Percentiles rank a stretch among this genome's conserved stretches.
phyloP scores from a whole-genome alignment of 2,113 vertebrate species.

The Aythya baeri region DNA sequence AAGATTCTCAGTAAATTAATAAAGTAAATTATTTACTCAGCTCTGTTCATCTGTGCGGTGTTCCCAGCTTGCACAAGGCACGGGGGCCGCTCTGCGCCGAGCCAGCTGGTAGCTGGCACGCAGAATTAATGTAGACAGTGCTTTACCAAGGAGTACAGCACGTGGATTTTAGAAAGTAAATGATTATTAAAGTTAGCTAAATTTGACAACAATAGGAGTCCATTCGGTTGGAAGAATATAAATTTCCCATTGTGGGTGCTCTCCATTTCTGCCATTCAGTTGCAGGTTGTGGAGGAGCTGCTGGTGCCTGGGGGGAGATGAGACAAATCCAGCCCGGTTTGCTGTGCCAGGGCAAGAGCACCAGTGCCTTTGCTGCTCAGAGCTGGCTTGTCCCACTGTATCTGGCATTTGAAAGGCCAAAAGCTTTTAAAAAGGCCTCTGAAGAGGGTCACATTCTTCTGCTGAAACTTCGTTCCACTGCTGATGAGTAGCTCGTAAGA shows the following conservation, averaged over 20 bases:
- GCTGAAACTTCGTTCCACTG: not conserved
- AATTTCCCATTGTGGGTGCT: not conserved
- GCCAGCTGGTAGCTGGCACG: not conserved
- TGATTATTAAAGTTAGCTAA: not conserved
- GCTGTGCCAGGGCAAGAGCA: not conserved
- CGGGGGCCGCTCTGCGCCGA: too few relatives aligned
- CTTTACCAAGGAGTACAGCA: not conserved
- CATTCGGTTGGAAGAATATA: not conserved
- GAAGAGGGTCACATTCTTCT: not conserved
- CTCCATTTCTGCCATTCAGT: not conserved
- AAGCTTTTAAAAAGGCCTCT: not conserved
- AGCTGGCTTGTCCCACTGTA: not conserved
- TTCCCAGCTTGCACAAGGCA: not conserved
- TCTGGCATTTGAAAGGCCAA: not conserved
- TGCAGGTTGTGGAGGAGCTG: not conserved
- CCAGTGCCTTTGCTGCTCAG: accelerated
- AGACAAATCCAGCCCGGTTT: not conserved
- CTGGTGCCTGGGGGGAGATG: accelerated
- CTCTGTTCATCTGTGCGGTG: not conserved
- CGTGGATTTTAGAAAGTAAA: not conserved
- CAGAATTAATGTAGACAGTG: not conserved
- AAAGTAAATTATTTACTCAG: not conserved
- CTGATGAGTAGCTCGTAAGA: not conserved
- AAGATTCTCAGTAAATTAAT: not conserved
- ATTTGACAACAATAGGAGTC: not conserved